Base-by-base conservation (phyloP, 2,888 invertebrate species). In the Pteria penguin region DNA sequence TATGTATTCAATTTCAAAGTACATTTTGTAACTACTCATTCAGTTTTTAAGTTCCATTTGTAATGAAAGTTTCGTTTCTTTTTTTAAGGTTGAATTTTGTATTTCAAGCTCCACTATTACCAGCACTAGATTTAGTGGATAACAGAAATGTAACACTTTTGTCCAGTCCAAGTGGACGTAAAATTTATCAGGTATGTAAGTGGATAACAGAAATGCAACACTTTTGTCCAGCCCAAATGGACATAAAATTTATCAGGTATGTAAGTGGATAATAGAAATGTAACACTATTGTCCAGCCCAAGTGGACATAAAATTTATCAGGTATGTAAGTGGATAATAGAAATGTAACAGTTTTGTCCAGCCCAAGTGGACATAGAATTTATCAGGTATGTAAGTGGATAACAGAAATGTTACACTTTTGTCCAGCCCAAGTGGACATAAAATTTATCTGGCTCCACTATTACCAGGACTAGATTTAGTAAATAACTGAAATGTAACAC, bases 101-200 rank as follows among this genome's bases (percentile, higher is more conserved):
- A n/a, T 88, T 85, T 75, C 87, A 88, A 81, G 76, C 87, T 2
- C 81, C 86, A 0, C 70, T 90, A 29, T 63, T 88, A 54, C 84
- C 89, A 45, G 89, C 90, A 2, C 72, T 90, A 45, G 90, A 90
- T 70, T 76, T 90, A 8, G 85, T 89, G 5, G 90, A 90, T 75
- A 84, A 86, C 27, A 63, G 74, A 33, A 81, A 83, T 62, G 86
- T 90, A 5, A 86, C 86, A 0, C 57, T 75, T 11, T 67, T 90
- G 8, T 75, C 80, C 3, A 85, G 84, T 74, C 86, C 89, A 11
- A 84, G 84, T 65, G 87, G 88, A 24, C 76, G 89, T 24, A 60
- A 67, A 26, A 60, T 89, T 4, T 89, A 87, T 75, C 89, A 89
- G 87, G 89, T 90, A 67, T n/a, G n/a, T n/a, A n/a, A n/a, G n/a